These are phyloP conservation scores for Enteromius paludinosus DNA, from an alignment of 2,797 vertebrate species.

Conservation along the genomic window DNA sequence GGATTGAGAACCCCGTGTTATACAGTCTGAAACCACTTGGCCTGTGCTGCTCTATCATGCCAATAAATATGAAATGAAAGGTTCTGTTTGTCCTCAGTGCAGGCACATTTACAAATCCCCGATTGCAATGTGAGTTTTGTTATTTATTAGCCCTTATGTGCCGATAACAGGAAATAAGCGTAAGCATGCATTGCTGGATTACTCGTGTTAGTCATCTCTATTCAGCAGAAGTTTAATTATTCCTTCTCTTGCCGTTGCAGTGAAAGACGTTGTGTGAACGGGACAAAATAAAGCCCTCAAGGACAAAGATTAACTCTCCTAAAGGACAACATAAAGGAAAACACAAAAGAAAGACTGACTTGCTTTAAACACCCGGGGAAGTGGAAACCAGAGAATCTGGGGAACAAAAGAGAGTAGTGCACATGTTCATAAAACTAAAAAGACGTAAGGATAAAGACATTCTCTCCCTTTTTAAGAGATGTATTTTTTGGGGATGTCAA, in stretches of 20 bases:
- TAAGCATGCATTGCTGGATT: not conserved
- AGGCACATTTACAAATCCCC: not conserved
- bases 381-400: conserved; percentile 43
- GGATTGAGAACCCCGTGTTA: no score
- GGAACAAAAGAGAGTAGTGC: conserved; percentile 6
- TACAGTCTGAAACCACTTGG: not conserved
- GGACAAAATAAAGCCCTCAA: conserved; percentile 13
- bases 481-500: conserved; percentile 21
- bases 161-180: not conserved
- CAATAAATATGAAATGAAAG: not conserved
- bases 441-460: not conserved
- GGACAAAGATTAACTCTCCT: conserved; percentile 9
- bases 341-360: conserved; percentile 12
- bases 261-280: conserved; percentile 16
- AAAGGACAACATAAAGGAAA: conserved; percentile 11
- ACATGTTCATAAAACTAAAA: conserved; percentile 19
- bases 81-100: not conserved
- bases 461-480: not conserved
- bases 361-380: conserved; percentile 19
- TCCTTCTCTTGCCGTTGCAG: conserved; percentile 72
- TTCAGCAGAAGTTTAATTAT: not conserved
- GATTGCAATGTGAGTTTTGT: conserved; percentile 4
- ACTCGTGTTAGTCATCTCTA: no score
- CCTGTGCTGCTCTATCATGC: not conserved
- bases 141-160: not conserved